Evolutionary conservation across 2,113 vertebrate genomes (phyloP), one percentile per base, ranked within the genome.

Genomic region (Scomber scombrus): DNA sequence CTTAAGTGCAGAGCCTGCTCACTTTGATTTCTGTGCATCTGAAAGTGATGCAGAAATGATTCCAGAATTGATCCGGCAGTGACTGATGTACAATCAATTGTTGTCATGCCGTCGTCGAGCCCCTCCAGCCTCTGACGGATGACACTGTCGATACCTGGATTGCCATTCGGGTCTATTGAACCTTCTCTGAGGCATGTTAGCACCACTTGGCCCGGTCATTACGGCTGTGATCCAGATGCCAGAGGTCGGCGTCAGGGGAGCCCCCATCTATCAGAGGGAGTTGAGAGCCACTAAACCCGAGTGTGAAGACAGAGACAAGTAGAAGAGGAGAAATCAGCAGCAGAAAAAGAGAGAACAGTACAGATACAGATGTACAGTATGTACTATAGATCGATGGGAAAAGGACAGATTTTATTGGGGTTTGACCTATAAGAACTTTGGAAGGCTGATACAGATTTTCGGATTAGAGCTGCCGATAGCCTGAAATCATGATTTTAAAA

Each of bases 111-210:
- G 40, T 71, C 66, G 77, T 77, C 63, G 50, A 74, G 58, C 54
- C 56, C 75, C 72, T 52, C 72, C 63, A 67, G 66, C 70, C 64
- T 81, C 70, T 83, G 89, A 93, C 31, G 52, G 85, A 93, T 89
- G 85, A 31, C 55, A 0, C 60, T 82, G 91, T 93, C 86, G 60
- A 91, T 91, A 83, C 57, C 50, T 71, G 75, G 67, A 80, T 75
- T 62, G 81, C 88, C 90, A 74, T 72, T 81, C 80, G 47, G 84
- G 71, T 75, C 80, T 81, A 83, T 87, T 94, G 93, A 93, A 89
- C 89, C 92, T 91, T 92, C 84, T 82, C 67, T 74, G 82, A 82
- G 70, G 75, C 85, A 72, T 87, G 87, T 88, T 89, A 86, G 85
- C 76, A 52, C 66, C 78, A 71, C 74, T 89, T 80, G 88, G 73